These are phyloP conservation scores for Cheilinus undulatus DNA, from an alignment of 2,113 vertebrate species.

Conservation along the genomic window DNA sequence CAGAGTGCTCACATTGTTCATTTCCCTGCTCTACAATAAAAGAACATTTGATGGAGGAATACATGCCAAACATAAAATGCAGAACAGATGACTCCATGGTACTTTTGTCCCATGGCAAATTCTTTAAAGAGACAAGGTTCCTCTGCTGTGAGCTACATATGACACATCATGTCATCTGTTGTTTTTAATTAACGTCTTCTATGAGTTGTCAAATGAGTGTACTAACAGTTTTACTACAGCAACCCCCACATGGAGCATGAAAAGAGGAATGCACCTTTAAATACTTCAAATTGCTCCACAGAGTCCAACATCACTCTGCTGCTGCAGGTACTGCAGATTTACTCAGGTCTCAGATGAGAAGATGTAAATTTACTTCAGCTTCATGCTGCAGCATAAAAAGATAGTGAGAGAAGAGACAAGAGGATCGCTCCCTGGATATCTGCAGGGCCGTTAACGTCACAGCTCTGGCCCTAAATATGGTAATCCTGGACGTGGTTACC, in stretches of 20 bases:
- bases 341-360: background rate
- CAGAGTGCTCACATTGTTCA: slow-evolving; percentile 52
- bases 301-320: slow-evolving; percentile 8
- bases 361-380: slow-evolving; percentile 18
- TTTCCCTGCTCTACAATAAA: slow-evolving; percentile 40
- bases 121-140: background rate
- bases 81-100: slow-evolving; percentile 26
- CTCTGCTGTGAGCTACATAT: background rate
- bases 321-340: slow-evolving; percentile 20
- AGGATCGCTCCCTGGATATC: slow-evolving; percentile 19
- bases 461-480: slow-evolving; percentile 17
- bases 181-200: slow-evolving; percentile 30
- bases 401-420: slow-evolving; percentile 11
- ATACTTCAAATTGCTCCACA: background rate
- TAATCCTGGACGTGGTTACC: slow-evolving; percentile 44
- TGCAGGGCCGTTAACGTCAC: slow-evolving; percentile 23
- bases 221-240: background rate
- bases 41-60: slow-evolving; percentile 47
- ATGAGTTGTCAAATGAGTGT: slow-evolving; percentile 1
- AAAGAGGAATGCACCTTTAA: slow-evolving; percentile 3
- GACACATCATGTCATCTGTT: slow-evolving; percentile 8
- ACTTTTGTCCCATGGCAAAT: slow-evolving; percentile 26
- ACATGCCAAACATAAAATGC: slow-evolving; percentile 39
- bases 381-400: slow-evolving; percentile 11
- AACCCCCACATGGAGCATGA: background rate